Evolutionary conservation across 2,797 vertebrate species (phyloP), one percentile per base, ranked within the genome.

Genomic region (Esox masquinongy): DNA sequence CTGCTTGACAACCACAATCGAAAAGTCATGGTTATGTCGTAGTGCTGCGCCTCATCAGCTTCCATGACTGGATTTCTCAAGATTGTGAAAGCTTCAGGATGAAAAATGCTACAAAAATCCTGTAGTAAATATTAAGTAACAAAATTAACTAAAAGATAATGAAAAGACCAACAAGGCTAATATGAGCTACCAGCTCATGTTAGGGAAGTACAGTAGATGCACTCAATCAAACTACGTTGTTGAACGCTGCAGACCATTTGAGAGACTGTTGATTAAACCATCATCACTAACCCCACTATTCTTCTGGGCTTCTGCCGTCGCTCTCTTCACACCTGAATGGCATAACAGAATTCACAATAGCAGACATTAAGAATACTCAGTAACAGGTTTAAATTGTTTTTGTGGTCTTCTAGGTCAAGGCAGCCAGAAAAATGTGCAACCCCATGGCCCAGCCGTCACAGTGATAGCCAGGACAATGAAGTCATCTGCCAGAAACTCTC

Each of bases 401-500:
- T 92, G 53, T 59, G 66, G 51, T 91, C 75, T 90, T 87, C 79
- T 87, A 94, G 93, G 92, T 89, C 84, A 80, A 84, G 80, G 72
- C 81, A 85, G 74, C 81, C 82, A 78, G 74, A 89, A 80, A 86
- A 84, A 77, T 39, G n/a, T 75, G 77, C 86, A 82, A 78, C 75
- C 86, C 59, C 76, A 51, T 70, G 68, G 85, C 80, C 85, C 90
- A 5, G 74, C 82, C 70, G 73, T 78, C 61, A 26, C 83, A 77
- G 24, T 77, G 75, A 72, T 76, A 17, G 64, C 66, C 75, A 84
- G 85, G 82, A 87, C 89, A 85, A 77, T 79, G 74, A 88, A 86
- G 34, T 85, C 86, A 22, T 5, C 51, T 26, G 72, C 80, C 11
- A 89, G 87, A 89, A 79, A 80, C 47, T 77, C 85, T 74, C 77